These are phyloP conservation scores for Rallus limicola DNA, from an alignment of 2,113 vertebrate species.

Conservation along the genomic window DNA sequence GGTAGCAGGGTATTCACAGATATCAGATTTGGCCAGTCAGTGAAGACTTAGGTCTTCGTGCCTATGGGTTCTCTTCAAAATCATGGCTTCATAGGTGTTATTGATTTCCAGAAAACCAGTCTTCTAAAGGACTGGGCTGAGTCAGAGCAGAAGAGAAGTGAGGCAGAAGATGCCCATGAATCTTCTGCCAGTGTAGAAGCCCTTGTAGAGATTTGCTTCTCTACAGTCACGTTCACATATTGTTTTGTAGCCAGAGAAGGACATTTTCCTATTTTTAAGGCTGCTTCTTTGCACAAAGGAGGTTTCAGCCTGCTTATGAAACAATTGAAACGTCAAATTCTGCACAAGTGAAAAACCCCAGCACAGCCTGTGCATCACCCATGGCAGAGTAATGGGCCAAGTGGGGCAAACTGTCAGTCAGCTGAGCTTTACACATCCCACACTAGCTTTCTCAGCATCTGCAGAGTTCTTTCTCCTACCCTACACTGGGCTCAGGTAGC, in stretches of 20 bases:
- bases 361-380: not conserved
- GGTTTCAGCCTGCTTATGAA: not conserved
- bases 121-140: not conserved
- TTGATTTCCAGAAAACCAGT: not conserved
- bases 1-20: not conserved
- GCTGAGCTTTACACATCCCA: not conserved
- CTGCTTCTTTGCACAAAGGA: not conserved
- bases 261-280: not conserved
- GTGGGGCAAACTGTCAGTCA: not conserved
- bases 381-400: not conserved
- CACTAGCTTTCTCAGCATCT: not conserved
- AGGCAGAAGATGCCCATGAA: not conserved
- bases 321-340: not conserved
- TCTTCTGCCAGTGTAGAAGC: rapidly evolving
- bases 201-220: not conserved
- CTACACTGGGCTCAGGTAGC: not conserved
- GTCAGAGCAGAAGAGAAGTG: not conserved
- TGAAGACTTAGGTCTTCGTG: not conserved
- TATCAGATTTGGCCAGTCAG: not conserved
- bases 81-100: not conserved
- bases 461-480: not conserved
- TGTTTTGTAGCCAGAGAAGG: not conserved
- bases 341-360: not conserved
- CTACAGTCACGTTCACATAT: not conserved
- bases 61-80: not conserved